Base-by-base conservation (phyloP, 2,797 vertebrate species). In the Antennarius maculatus region DNA sequence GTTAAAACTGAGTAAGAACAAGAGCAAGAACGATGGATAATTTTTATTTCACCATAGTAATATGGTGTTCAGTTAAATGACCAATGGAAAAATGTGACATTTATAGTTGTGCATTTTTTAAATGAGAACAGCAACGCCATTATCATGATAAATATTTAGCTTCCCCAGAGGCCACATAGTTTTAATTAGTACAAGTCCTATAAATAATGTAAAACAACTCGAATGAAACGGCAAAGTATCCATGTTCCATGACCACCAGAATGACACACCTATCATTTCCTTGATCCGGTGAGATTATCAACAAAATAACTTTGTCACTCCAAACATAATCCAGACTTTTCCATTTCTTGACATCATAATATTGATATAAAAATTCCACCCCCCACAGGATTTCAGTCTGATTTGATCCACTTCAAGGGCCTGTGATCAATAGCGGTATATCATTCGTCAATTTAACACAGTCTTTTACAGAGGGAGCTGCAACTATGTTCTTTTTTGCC, bases 11-110 rank as follows among this genome's bases (percentile, higher is more conserved):
- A 52, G 13, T 56, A 29, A 57, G 7, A 62, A 27, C 23, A 66
- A 54, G 29, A 51, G 6, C 3, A 18, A 53, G 45, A 69, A 60
- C 47, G 5, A 42, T 10, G 4, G 9, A 2, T 34, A 13, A 43
- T 17, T 66, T 68, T 66, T 15, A 71, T 39, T 53, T 8, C 41
- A 31, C 11, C 3, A 14, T 15, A 60, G 17, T 34, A 28, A 54
- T 7, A 54, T 17, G 13, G 27, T 54, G 10, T 12, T 17, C 31
- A 31, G 13, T 34, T 6, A 47, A 47, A 34, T 31, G 16, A 12
- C 10, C n/a, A 2, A 27, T 43, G 50, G 3, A 47, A 76, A 55
- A 29, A 4, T n/a, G 14, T 47, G 6, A 16, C 8, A 28, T 34
- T 53, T 10, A 16, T 28, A 9, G 31, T 12, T 10, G 28, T 18